These are phyloP conservation scores for Gymnosoma rotundatum DNA, from an alignment of 2,888 invertebrate genomes.

Conservation along the genomic window DNA sequence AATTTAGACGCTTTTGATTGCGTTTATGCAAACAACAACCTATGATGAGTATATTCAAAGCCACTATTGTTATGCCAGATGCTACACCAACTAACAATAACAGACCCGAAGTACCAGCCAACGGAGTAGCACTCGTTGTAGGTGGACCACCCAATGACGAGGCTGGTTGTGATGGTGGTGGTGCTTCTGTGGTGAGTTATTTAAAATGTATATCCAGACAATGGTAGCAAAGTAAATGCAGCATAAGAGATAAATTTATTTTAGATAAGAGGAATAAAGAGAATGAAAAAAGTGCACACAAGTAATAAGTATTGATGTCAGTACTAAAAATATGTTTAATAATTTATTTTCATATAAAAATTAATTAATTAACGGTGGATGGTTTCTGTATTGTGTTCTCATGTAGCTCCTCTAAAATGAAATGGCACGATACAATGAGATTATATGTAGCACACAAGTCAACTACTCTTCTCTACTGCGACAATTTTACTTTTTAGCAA, in stretches of 20 bases:
- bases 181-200: conserved; percentile 76
- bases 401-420: background rate
- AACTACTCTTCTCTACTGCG: background rate
- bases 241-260: conserved; percentile 65
- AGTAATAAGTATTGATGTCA: background rate
- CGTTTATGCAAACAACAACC: conserved; percentile 94
- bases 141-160: conserved; percentile 82
- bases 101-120: conserved; percentile 86
- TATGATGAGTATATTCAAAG: conserved; percentile 93
- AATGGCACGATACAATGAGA: conserved; percentile 2
- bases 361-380: conserved; percentile 57
- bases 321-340: conserved; percentile 22
- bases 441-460: background rate
- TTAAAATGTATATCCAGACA: conserved; percentile 43
- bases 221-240: conserved; percentile 61
- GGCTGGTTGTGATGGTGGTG: conserved; percentile 82
- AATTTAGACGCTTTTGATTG: conserved; percentile 89
- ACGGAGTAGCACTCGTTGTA: conserved; percentile 85
- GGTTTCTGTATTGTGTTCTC: background rate
- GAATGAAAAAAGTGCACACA: conserved; percentile 39
- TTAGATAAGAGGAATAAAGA: conserved; percentile 2
- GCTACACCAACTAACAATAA: conserved; percentile 93
- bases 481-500: background rate
- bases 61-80: conserved; percentile 91
- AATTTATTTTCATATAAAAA: conserved; percentile 8